phyloP scores from a whole-genome alignment of 2,797 vertebrate species.

The Schizothorax lantsangensis region DNA sequence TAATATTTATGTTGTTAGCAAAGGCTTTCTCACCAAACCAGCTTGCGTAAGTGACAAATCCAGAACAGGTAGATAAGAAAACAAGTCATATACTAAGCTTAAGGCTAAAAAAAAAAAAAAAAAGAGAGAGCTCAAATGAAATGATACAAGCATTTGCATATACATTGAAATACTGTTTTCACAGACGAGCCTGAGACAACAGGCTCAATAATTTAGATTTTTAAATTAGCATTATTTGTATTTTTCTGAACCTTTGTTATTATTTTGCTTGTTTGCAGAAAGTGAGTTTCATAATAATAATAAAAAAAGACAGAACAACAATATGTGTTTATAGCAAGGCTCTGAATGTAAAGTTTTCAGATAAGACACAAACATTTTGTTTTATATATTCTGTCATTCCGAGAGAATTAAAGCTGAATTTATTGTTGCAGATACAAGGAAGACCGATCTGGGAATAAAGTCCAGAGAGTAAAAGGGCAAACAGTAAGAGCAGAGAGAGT shows the following conservation, averaged over 20 bases:
- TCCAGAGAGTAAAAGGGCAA: conserved; percentile 28
- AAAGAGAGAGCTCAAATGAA: not conserved
- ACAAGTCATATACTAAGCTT: not conserved
- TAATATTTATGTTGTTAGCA: not conserved
- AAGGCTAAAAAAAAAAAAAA: not conserved
- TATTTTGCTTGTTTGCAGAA: not conserved
- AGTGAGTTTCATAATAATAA: conserved; percentile 22
- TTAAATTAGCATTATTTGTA: conserved; percentile 3
- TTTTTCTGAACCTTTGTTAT: conserved; percentile 16
- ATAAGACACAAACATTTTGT: conserved; percentile 1
- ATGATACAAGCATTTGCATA: conserved; percentile 36
- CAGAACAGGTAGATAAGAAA: not conserved
- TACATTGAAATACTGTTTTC: conserved; percentile 37
- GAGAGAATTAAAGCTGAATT: conserved; percentile 21
- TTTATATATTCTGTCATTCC: conserved; percentile 28
- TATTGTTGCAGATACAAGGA: conserved; percentile 1
- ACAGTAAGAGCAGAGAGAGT: conserved; percentile 49
- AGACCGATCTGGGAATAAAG: not conserved
- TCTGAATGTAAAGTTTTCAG: conserved; percentile 20
- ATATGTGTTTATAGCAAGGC: conserved; percentile 21
- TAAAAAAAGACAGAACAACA: not conserved
- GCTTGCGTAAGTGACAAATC: not conserved
- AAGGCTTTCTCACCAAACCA: conserved; percentile 1
- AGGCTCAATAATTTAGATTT: not conserved
- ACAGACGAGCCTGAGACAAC: not conserved